Evolutionary conservation across 2,888 invertebrate genomes (phyloP).

Genomic region (Pollenia amentaria): DNA sequence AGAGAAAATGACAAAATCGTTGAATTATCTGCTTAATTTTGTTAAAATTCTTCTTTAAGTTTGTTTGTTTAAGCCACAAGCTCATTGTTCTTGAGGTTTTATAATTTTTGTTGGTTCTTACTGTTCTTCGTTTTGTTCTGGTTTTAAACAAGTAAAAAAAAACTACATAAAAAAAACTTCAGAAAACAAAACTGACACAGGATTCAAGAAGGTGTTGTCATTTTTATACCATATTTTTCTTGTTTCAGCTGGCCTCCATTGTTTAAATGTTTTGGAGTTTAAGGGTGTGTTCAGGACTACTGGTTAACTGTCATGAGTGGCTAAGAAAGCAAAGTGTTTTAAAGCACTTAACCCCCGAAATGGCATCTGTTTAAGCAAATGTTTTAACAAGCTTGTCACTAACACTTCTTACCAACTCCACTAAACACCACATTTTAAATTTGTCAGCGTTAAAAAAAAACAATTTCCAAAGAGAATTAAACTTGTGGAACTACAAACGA

Average conservation of each 20-base stretch:
- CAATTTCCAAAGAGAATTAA: not conserved
- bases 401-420: not conserved
- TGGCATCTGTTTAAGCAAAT: constrained; percentile 63
- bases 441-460: not conserved
- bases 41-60: constrained; percentile 48
- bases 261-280: not conserved
- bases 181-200: not conserved
- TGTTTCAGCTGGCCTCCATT: too few species aligned
- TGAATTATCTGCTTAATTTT: constrained; percentile 69
- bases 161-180: not conserved
- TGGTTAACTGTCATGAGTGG: not conserved
- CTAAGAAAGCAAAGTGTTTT: constrained; percentile 24
- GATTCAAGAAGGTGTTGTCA: constrained; percentile 31
- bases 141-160: not conserved
- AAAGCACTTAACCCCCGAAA: constrained; percentile 10
- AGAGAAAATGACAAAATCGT: constrained; percentile 29
- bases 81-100: constrained; percentile 45
- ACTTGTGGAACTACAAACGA: too few species aligned
- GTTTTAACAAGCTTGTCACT: constrained; percentile 54
- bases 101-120: not conserved
- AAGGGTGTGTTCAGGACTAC: not conserved
- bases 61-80: constrained; percentile 56
- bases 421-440: not conserved
- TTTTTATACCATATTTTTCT: not conserved
- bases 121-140: not conserved